Conservation (phyloP, 2,888 invertebrate species). For the Nowickia ferox region DNA sequence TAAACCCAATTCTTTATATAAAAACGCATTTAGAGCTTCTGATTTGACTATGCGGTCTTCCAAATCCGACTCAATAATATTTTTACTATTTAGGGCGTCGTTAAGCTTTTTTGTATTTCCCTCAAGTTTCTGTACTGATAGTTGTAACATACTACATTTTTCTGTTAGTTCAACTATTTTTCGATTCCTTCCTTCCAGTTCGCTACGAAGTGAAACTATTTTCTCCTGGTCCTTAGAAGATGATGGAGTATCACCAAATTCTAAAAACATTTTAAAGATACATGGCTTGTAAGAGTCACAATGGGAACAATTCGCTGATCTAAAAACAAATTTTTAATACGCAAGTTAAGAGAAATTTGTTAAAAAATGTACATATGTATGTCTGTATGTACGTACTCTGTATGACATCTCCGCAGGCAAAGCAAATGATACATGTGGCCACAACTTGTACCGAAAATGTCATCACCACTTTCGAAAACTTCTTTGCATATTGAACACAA, state of each 20-base stretch:
- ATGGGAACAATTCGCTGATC: conserved; percentile 20
- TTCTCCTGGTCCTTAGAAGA: conserved; percentile 19
- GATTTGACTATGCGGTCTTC: background rate
- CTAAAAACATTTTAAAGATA: conserved; percentile 46
- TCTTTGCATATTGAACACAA: conserved; percentile 17
- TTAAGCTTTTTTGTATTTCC: conserved; percentile 22
- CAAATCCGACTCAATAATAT: background rate
- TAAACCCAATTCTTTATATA: background rate
- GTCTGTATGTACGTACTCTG: conserved; percentile 6
- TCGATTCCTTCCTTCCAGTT: background rate
- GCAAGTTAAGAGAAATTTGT: background rate
- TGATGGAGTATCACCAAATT: conserved; percentile 11
- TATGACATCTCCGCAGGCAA: conserved; percentile 10
- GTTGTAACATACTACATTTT: background rate
- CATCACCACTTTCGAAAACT: conserved; percentile 18
- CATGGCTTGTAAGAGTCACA: conserved; percentile 35
- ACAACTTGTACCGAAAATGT: conserved; percentile 45
- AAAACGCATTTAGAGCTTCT: conserved; percentile 1
- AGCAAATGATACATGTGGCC: conserved; percentile 49
- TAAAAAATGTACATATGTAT: background rate
- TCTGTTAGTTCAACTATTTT: background rate
- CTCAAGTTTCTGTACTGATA: conserved; percentile 32
- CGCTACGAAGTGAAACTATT: conserved; percentile 22
- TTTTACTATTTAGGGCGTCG: conserved; percentile 7
- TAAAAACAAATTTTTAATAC: background rate